phyloP scores from a whole-genome alignment of 2,888 invertebrate genomes.

The Limnephilus marmoratus region DNA sequence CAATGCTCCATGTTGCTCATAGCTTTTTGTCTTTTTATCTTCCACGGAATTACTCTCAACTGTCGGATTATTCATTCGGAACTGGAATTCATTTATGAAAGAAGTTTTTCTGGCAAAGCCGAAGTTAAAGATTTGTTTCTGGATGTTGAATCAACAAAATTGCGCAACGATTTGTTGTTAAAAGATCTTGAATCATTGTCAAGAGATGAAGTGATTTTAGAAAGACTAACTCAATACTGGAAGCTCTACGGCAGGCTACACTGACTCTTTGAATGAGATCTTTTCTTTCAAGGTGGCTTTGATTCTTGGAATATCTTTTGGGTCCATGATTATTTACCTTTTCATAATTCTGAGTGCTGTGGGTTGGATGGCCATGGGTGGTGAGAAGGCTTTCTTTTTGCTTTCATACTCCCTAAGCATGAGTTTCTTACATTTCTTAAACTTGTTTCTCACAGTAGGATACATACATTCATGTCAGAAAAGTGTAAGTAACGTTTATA shows the following conservation, averaged over 20 bases:
- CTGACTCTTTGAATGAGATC: neutral
- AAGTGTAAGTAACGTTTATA: too few relatives aligned
- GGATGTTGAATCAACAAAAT: neutral
- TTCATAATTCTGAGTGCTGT: neutral
- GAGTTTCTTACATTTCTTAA: too few relatives aligned
- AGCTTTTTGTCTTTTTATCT: neutral
- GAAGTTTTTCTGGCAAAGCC: neutral
- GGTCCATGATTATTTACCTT: neutral
- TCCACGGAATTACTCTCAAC: neutral
- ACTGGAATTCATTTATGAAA: neutral
- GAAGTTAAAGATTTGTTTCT: neutral
- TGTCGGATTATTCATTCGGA: neutral
- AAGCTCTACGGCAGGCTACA: neutral
- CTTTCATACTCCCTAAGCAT: neutral
- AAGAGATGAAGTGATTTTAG: neutral
- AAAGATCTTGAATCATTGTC: neutral
- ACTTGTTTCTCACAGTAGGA: too few relatives aligned
- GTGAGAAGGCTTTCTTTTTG: neutral
- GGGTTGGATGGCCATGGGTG: neutral
- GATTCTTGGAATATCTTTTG: neutral
- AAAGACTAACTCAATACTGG: constrained; percentile 18
- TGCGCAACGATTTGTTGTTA: neutral
- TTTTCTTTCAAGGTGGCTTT: neutral
- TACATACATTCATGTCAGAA: too few relatives aligned
- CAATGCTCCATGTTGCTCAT: neutral